phyloP scores from a whole-genome alignment of 2,113 vertebrate genomes.

The Mola mola region DNA sequence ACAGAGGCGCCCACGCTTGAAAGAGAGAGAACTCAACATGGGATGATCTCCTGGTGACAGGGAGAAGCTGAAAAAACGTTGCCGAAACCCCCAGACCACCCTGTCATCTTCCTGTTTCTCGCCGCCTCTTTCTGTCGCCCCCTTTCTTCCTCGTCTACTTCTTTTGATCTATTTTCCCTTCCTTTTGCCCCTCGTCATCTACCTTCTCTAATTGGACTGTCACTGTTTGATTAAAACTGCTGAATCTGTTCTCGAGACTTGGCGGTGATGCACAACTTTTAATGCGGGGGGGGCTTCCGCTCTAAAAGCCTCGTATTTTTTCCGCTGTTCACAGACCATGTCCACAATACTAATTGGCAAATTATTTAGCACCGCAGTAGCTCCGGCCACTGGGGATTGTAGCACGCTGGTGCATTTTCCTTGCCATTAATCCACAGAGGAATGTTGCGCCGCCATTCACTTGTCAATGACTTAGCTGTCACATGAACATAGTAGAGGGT shows the following conservation, averaged over 20 bases:
- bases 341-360: conserved; percentile 31
- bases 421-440: conserved; percentile 46
- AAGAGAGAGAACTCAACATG: conserved; percentile 76
- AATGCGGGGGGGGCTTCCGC: conserved; percentile 8
- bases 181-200: conserved; percentile 24
- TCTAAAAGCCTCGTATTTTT: conserved; percentile 33
- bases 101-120: conserved; percentile 45
- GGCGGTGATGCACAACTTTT: conserved; percentile 20
- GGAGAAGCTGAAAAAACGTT: conserved; percentile 79
- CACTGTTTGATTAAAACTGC: conserved; percentile 41
- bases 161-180: conserved; percentile 41
- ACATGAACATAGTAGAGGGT: not conserved
- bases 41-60: conserved; percentile 78
- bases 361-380: conserved; percentile 32
- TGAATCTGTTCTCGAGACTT: conserved; percentile 30
- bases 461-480: conserved; percentile 33
- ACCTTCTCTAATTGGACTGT: conserved; percentile 45
- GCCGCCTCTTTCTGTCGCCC: not conserved
- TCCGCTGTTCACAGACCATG: conserved; percentile 17
- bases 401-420: conserved; percentile 27
- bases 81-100: conserved; percentile 69
- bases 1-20: conserved; percentile 72
- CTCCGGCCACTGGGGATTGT: conserved; percentile 7
- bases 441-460: conserved; percentile 29
- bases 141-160: not conserved